phyloP scores from a whole-genome alignment of 2,797 vertebrate species.

The Eulemur mongoz region DNA sequence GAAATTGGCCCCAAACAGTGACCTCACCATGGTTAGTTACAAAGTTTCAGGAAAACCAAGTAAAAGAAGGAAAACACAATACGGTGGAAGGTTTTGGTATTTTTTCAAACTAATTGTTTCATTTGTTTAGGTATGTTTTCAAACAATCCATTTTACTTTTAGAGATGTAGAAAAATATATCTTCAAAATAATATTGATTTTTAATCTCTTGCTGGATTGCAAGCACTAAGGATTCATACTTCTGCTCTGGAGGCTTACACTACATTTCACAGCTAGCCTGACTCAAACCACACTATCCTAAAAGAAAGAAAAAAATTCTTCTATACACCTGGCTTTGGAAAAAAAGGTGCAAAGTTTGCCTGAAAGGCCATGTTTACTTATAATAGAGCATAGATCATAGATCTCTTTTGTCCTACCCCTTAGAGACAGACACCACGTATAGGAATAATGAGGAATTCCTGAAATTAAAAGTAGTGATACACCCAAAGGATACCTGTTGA shows the following conservation, averaged over 20 bases:
- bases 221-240: background rate
- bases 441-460: background rate
- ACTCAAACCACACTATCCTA: background rate
- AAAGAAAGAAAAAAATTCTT: background rate
- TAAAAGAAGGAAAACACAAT: slow-evolving; percentile 3
- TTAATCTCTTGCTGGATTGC: background rate
- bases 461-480: background rate
- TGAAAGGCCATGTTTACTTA: background rate
- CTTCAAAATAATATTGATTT: background rate
- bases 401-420: background rate
- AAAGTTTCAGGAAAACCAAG: background rate
- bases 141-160: slow-evolving; percentile 1
- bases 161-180: background rate
- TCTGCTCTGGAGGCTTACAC: background rate
- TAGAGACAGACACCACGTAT: background rate
- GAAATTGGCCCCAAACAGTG: background rate
- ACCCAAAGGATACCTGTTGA: background rate
- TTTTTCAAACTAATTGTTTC: background rate
- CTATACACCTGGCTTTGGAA: background rate
- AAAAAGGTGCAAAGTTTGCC: background rate
- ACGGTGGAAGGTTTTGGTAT: background rate
- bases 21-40: rapidly evolving
- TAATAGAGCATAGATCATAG: background rate
- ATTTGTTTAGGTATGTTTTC: background rate
- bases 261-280: background rate